Conservation (phyloP, 35 echinoderm and acorn worm genomes). For the Acanthaster planci region DNA sequence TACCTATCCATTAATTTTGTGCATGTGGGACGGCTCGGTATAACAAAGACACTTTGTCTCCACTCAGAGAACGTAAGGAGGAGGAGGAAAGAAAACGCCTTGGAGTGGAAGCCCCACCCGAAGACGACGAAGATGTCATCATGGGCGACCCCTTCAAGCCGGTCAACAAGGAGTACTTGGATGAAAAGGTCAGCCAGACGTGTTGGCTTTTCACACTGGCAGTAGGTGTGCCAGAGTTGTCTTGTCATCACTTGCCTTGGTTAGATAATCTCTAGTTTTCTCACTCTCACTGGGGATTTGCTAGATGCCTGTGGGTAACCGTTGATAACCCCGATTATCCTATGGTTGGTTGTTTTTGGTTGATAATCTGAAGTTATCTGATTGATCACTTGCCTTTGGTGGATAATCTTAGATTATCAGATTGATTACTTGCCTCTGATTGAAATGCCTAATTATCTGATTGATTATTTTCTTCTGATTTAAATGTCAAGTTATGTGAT, state of each 20-base stretch:
- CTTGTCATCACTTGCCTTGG: background rate
- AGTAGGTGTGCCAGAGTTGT: background rate
- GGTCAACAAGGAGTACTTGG: conserved; percentile 72
- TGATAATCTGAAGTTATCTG: too few relatives aligned
- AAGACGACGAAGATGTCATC: conserved; percentile 60
- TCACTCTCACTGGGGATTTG: background rate
- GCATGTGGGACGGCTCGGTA: too few relatives aligned
- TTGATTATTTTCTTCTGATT: too few relatives aligned
- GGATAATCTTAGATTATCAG: too few relatives aligned
- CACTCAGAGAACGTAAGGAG: conserved; percentile 64
- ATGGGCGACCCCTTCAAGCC: conserved; percentile 73
- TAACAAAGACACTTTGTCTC: too few relatives aligned
- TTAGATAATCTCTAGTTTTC: background rate
- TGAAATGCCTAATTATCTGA: too few relatives aligned
- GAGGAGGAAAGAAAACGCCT: conserved; percentile 72
- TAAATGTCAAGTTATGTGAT: too few relatives aligned
- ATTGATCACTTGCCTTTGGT: too few relatives aligned
- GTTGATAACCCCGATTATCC: too few relatives aligned
- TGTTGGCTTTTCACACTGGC: background rate
- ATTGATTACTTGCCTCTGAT: too few relatives aligned
- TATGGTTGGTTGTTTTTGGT: too few relatives aligned
- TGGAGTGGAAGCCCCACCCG: conserved; percentile 65
- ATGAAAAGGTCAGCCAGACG: conserved; percentile 53
- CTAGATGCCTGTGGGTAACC: background rate
- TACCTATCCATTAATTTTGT: too few relatives aligned